A percentile compares a stretch with the other conserved stretches of the same genome.
phyloP scores from a whole-genome alignment of 2,113 vertebrate genomes.

The Eonycteris spelaea region DNA sequence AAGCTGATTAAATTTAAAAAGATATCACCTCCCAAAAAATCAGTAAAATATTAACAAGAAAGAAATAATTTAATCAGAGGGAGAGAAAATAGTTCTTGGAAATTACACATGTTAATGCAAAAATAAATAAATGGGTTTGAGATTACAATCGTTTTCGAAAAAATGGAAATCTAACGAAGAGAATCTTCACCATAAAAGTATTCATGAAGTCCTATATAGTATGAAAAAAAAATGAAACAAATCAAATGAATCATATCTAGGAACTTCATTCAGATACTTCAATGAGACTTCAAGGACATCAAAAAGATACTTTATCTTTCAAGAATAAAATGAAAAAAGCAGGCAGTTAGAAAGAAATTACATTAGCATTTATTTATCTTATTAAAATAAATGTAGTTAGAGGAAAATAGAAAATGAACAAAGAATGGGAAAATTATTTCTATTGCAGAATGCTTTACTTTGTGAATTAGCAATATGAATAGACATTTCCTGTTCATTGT shows the following conservation, averaged over 20 bases:
- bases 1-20: neutral
- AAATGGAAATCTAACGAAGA: neutral
- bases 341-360: neutral
- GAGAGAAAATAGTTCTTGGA: neutral
- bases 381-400: neutral
- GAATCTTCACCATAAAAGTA: neutral
- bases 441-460: neutral
- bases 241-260: neutral
- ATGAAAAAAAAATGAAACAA: neutral
- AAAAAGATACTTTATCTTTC: neutral
- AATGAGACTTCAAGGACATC: neutral
- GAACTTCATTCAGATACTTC: neutral
- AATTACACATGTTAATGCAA: neutral
- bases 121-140: neutral
- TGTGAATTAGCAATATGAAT: neutral
- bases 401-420: neutral
- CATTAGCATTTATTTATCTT: neutral
- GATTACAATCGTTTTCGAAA: neutral
- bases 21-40: neutral
- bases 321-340: neutral
- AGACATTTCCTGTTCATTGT: neutral
- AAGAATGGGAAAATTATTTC: neutral
- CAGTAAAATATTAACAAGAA: neutral
- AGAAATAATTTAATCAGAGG: neutral
- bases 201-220: neutral